Conservation (phyloP, 2,888 invertebrate species). For the Argynnis bischoffii region DNA sequence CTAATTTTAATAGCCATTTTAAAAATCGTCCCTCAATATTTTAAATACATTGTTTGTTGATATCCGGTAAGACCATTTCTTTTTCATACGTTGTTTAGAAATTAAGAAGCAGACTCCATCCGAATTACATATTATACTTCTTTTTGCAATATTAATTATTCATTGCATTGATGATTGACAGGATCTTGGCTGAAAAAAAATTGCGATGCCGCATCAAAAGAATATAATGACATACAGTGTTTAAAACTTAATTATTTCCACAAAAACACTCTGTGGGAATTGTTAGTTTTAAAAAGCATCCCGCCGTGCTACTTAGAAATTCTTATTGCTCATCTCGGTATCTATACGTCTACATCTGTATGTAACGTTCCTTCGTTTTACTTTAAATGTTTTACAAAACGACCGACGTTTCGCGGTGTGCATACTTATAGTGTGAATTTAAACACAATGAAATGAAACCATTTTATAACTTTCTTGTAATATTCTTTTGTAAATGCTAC, state of each 20-base stretch:
- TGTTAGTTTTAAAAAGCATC: slow-evolving; percentile 38
- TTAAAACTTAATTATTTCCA: slow-evolving; percentile 35
- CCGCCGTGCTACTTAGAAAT: slow-evolving; percentile 40
- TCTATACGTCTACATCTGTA: slow-evolving; percentile 40
- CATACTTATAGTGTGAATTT: slow-evolving; percentile 47
- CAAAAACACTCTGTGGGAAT: slow-evolving; percentile 31
- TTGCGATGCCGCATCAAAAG: slow-evolving; percentile 18
- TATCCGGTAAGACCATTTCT: no score
- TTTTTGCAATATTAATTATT: no score
- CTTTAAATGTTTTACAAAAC: slow-evolving; percentile 38
- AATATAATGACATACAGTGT: slow-evolving; percentile 32
- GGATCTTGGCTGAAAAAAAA: neutral
- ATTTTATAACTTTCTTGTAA: slow-evolving; percentile 23
- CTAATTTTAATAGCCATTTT: no score
- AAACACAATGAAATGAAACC: slow-evolving; percentile 43
- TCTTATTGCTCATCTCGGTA: slow-evolving; percentile 38
- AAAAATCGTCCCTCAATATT: no score
- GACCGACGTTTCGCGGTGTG: slow-evolving; percentile 32
- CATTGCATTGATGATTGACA: neutral
- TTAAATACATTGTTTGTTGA: no score
- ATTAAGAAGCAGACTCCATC: no score
- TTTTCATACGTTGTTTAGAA: no score
- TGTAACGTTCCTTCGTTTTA: slow-evolving; percentile 35
- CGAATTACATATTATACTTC: no score
- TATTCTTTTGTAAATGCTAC: neutral